phyloP scores from a whole-genome alignment of 2,113 vertebrate genomes.

The Equus quagga region DNA sequence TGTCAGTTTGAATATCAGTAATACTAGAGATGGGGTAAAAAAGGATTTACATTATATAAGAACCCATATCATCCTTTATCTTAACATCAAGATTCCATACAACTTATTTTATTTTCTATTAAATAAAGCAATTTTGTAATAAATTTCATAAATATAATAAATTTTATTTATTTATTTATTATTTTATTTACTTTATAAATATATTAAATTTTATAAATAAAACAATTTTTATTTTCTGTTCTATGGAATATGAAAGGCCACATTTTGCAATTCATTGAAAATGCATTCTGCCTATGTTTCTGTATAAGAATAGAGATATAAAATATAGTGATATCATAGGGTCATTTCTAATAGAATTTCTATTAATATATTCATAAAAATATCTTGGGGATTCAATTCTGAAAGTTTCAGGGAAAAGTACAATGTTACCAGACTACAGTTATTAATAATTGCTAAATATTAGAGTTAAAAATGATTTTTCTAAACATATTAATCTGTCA shows the following conservation, averaged over 20 bases:
- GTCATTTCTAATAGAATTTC: background rate
- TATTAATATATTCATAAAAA: background rate
- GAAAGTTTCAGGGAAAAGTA: background rate
- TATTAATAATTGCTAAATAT: background rate
- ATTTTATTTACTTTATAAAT: too few relatives aligned
- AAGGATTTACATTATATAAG: background rate
- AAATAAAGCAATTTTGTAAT: too few relatives aligned
- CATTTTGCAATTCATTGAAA: conserved; percentile 40
- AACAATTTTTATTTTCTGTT: conserved; percentile 64
- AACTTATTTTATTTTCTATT: conserved; percentile 68
- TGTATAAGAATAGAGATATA: background rate
- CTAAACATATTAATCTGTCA: background rate
- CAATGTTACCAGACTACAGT: background rate
- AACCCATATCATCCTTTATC: background rate
- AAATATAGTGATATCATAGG: conserved; percentile 29
- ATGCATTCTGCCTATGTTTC: background rate
- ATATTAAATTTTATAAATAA: too few relatives aligned
- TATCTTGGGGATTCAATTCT: background rate
- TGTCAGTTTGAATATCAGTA: background rate
- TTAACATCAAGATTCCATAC: conserved; percentile 20
- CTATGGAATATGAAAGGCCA: conserved; percentile 36
- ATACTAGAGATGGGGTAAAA: background rate
- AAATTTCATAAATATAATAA: too few relatives aligned
- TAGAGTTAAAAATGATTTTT: background rate
- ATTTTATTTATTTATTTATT: too few relatives aligned